Percentiles rank a stretch among this genome's conserved stretches.
These are phyloP conservation scores for Xiphophorus maculatus DNA, from an alignment of 2,113 vertebrate species.

Conservation along the genomic window DNA sequence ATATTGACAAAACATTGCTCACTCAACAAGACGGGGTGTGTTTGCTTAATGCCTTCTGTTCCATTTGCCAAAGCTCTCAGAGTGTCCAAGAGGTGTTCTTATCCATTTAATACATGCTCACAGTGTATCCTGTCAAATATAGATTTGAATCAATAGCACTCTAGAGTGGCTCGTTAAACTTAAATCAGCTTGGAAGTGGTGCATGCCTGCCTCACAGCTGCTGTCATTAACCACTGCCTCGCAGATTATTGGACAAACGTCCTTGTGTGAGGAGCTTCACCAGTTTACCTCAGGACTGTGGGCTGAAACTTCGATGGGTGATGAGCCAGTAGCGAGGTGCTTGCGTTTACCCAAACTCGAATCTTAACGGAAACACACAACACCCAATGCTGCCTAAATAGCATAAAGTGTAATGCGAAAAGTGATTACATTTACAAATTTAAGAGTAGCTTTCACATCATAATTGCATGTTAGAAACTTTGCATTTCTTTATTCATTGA, in stretches of 20 bases:
- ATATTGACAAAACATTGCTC: constrained; percentile 40
- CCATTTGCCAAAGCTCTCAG: constrained; percentile 66
- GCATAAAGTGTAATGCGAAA: background rate
- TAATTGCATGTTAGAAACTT: background rate
- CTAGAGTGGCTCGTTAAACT: constrained; percentile 84
- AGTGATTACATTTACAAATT: background rate
- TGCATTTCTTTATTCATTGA: background rate
- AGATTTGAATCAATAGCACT: constrained; percentile 86
- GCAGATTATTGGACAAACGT: constrained; percentile 83
- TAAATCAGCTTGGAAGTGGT: constrained; percentile 84
- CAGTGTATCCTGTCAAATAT: constrained; percentile 85
- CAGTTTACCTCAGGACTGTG: constrained; percentile 63
- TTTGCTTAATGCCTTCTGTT: constrained; percentile 57
- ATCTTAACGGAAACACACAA: constrained; percentile 32
- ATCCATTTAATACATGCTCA: constrained; percentile 83
- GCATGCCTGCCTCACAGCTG: constrained; percentile 83
- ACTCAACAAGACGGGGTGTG: constrained; percentile 67
- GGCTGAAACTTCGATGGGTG: constrained; percentile 30
- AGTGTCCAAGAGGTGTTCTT: constrained; percentile 78
- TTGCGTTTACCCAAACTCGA: background rate
- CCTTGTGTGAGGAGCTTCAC: constrained; percentile 73
- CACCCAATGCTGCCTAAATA: background rate
- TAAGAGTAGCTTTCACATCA: background rate
- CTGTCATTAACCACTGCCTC: constrained; percentile 82
- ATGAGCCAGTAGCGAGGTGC: constrained; percentile 34